phyloP scores from a whole-genome alignment of 2,888 invertebrate species.

The Stenoptilia bipunctidactyla region DNA sequence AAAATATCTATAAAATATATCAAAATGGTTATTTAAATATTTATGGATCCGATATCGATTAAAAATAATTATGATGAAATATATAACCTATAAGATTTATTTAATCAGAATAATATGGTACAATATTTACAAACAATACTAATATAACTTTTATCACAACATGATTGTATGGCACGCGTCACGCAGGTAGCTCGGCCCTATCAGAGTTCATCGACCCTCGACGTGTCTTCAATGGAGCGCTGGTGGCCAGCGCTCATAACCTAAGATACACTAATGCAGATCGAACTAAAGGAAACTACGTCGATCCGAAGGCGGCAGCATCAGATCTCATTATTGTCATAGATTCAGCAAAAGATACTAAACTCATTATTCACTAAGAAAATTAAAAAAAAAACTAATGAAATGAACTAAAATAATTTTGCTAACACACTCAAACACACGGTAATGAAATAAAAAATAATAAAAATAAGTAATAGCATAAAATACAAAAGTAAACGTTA shows the following conservation, averaged over 20 bases:
- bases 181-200: conserved; percentile 47
- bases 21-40: conserved; percentile 13
- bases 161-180: conserved; percentile 67
- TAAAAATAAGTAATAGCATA: conserved; percentile 45
- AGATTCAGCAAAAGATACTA: conserved; percentile 65
- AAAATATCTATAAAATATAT: conserved; percentile 6
- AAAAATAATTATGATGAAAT: conserved; percentile 29
- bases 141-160: conserved; percentile 71
- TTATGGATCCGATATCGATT: conserved; percentile 13
- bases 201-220: conserved; percentile 21
- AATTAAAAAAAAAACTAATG: conserved; percentile 56
- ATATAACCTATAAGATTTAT: conserved; percentile 46
- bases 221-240: conserved; percentile 64
- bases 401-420: conserved; percentile 68
- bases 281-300: too few species aligned
- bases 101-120: conserved; percentile 59
- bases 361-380: conserved; percentile 64
- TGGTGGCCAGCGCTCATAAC: conserved; percentile 61
- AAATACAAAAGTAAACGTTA: conserved; percentile 51
- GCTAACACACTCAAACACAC: conserved; percentile 70
- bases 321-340: conserved; percentile 76
- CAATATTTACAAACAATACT: conserved; percentile 69
- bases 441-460: conserved; percentile 51
- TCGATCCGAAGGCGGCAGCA: too few species aligned
- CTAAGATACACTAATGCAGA: conserved; percentile 33